A percentile compares a stretch with the other conserved stretches of the same genome.
Evolutionary conservation across 64 coral and sea anemone genomes (phyloP).

Genomic region (Cladopsammia gracilis): DNA sequence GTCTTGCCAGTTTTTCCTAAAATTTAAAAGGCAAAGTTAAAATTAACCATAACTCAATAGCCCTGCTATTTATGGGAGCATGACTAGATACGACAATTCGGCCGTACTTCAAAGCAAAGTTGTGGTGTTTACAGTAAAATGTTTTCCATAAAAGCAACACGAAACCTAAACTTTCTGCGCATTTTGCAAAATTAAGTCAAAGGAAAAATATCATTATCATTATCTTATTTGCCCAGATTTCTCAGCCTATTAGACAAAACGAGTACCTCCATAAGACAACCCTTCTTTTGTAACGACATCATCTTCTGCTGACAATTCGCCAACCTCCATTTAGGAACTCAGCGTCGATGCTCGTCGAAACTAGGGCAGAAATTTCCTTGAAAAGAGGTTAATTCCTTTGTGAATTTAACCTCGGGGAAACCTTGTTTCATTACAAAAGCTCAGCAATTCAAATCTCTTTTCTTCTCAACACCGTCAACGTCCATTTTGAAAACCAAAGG

Average conservation of each 20-base stretch:
- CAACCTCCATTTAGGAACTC: slow-evolving; percentile 44
- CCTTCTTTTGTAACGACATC: slow-evolving; percentile 36
- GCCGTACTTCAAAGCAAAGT: background rate
- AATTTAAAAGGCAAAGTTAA: background rate
- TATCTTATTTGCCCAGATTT: background rate
- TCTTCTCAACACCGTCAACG: slow-evolving; percentile 2
- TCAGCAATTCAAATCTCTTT: background rate
- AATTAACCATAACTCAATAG: background rate
- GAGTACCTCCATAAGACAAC: background rate
- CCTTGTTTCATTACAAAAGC: slow-evolving; percentile 4
- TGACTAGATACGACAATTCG: background rate
- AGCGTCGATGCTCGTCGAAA: slow-evolving; percentile 8
- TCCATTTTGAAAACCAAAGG: slow-evolving; percentile 53
- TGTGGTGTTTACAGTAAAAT: background rate
- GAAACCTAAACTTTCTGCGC: background rate
- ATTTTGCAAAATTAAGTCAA: background rate
- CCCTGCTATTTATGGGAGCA: background rate
- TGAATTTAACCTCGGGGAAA: slow-evolving; percentile 25
- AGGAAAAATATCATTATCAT: background rate
- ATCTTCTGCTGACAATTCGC: slow-evolving; percentile 24
- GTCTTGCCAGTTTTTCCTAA: background rate
- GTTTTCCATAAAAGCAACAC: background rate
- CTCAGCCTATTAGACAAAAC: background rate
- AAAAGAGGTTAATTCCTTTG: slow-evolving; percentile 15
- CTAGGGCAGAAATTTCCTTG: background rate